phyloP scores from a whole-genome alignment of 2,797 vertebrate genomes.

The Botia almorhae region DNA sequence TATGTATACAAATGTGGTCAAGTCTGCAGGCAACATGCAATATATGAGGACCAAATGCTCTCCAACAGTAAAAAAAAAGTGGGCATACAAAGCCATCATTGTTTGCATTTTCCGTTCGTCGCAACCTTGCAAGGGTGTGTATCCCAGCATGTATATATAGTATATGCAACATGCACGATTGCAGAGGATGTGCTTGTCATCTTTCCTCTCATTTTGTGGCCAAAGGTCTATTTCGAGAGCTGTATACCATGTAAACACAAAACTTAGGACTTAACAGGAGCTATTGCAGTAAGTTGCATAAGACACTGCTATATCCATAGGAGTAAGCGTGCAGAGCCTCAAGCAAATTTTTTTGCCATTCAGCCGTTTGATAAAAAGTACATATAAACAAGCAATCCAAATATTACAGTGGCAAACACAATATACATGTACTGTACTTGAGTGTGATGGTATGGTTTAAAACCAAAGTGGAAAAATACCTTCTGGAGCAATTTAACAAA shows the following conservation, averaged over 20 bases:
- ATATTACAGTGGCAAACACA: neutral
- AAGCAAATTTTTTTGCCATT: neutral
- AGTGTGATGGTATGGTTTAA: neutral
- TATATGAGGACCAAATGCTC: conserved; percentile 32
- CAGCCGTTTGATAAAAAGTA: neutral
- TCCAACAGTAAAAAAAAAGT: conserved; percentile 6
- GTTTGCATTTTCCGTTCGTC: conserved; percentile 33
- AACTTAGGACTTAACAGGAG: conserved; percentile 66
- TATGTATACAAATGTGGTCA: conserved; percentile 37
- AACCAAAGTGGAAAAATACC: neutral
- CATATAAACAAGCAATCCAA: neutral
- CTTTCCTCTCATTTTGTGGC: conserved; percentile 36
- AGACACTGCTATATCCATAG: conserved; percentile 67
- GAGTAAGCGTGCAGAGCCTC: conserved; percentile 34
- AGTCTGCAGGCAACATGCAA: conserved; percentile 30
- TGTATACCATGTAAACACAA: conserved; percentile 69
- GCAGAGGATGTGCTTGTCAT: neutral
- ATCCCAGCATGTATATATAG: conserved; percentile 12
- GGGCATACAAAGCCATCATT: conserved; percentile 43
- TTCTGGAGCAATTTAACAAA: neutral
- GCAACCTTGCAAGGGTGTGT: conserved; percentile 15
- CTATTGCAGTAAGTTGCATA: conserved; percentile 69
- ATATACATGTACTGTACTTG: neutral
- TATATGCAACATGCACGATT: conserved; percentile 9
- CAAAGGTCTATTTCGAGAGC: conserved; percentile 65